Evolutionary conservation across 2,888 invertebrate species (phyloP).

Genomic region (Lepeophtheirus nordmannii): DNA sequence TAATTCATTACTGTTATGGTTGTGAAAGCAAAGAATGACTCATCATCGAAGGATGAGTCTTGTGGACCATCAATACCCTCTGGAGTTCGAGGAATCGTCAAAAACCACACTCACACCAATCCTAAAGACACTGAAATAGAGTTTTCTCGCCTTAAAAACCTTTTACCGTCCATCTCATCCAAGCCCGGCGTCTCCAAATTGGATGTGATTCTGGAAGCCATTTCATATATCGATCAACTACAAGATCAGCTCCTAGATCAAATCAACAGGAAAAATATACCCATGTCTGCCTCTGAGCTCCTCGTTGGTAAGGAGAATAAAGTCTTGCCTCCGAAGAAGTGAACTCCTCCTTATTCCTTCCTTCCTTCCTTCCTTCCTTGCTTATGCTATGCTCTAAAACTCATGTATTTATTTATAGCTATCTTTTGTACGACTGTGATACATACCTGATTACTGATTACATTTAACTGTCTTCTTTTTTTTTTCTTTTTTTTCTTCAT

Average conservation of each 20-base stretch:
- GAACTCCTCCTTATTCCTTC: no score
- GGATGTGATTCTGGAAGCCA: slow-evolving; percentile 16
- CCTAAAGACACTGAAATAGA: slow-evolving; percentile 2
- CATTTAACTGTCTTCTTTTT: no score
- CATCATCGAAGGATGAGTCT: no score
- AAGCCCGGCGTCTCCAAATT: slow-evolving; percentile 7
- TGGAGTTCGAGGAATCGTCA: background rate
- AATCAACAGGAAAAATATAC: background rate
- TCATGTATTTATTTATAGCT: no score
- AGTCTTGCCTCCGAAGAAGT: no score
- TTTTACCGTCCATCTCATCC: slow-evolving; percentile 1
- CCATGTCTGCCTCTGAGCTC: background rate
- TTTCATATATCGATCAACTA: slow-evolving; percentile 15
- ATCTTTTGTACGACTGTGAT: no score
- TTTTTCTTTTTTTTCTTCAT: no score
- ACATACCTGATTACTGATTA: no score
- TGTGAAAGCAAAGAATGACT: background rate
- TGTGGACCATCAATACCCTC: no score
- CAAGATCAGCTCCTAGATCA: slow-evolving; percentile 15
- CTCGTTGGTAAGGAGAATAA: slow-evolving; percentile 13
- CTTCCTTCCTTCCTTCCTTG: no score
- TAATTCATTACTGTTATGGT: no score
- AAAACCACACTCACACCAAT: background rate
- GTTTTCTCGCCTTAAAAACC: background rate
- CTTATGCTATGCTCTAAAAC: no score